phyloP scores from a whole-genome alignment of 2,888 invertebrate species.

The Chorisops tibialis region DNA sequence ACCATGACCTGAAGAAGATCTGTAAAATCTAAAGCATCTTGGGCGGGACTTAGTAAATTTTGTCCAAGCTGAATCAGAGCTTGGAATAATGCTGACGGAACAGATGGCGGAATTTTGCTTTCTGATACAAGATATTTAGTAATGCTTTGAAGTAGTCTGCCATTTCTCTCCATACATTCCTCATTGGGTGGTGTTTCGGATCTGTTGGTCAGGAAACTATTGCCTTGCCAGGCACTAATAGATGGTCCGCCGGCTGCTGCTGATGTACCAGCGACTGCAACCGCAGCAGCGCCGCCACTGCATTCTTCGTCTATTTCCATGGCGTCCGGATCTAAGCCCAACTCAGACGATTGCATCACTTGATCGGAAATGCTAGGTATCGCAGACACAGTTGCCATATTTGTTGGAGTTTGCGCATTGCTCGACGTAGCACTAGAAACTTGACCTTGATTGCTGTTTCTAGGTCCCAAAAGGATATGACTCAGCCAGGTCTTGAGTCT shows the following conservation, averaged over 20 bases:
- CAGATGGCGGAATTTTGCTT: slow-evolving; percentile 48
- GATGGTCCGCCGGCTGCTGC: slow-evolving; percentile 32
- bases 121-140: slow-evolving; percentile 72
- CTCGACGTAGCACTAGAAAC: slow-evolving; percentile 53
- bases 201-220: slow-evolving; percentile 54
- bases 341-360: slow-evolving; percentile 42
- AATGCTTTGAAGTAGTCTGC: slow-evolving; percentile 65
- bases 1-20: slow-evolving; percentile 77
- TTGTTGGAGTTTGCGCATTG: slow-evolving; percentile 56
- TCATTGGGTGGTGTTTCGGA: slow-evolving; percentile 48
- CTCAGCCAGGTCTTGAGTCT: slow-evolving; percentile 64
- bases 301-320: slow-evolving; percentile 54
- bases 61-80: slow-evolving; percentile 73
- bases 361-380: slow-evolving; percentile 52
- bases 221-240: slow-evolving; percentile 48
- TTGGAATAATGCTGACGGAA: slow-evolving; percentile 59
- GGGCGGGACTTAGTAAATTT: slow-evolving; percentile 60
- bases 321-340: slow-evolving; percentile 43
- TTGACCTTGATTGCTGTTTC: slow-evolving; percentile 43
- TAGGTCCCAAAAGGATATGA: slow-evolving; percentile 63
- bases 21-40: slow-evolving; percentile 71
- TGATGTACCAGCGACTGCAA: slow-evolving; percentile 35
- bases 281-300: slow-evolving; percentile 39
- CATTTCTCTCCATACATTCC: slow-evolving; percentile 61
- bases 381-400: slow-evolving; percentile 52